Evolutionary conservation across 2,888 invertebrate genomes (phyloP).

Genomic region (Chrysodeixis includens): DNA sequence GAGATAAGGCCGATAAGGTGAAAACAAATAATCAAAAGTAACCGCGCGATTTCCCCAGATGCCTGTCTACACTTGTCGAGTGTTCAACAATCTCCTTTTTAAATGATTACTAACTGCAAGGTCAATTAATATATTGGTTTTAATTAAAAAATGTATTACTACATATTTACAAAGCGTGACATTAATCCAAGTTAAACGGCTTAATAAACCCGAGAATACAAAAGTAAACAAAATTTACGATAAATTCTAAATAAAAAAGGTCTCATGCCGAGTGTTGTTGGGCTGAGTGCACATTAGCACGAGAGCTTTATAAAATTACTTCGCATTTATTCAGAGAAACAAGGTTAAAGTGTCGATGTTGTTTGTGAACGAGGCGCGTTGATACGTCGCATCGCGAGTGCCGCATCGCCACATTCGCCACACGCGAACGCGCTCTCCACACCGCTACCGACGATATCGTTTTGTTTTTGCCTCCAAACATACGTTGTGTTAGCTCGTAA

Average conservation of each 20-base stretch:
- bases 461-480: conserved; percentile 74
- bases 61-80: conserved; percentile 43
- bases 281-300: conserved; percentile 44
- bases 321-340: conserved; percentile 39
- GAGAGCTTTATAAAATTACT: conserved; percentile 33
- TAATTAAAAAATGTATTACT: not conserved
- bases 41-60: conserved; percentile 22
- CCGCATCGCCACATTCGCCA: conserved; percentile 61
- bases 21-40: conserved; percentile 65
- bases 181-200: not conserved
- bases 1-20: conserved; percentile 59
- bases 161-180: not conserved
- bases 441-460: conserved; percentile 75
- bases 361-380: conserved; percentile 25
- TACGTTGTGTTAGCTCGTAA: conserved; percentile 70
- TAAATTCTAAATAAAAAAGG: conserved; percentile 7
- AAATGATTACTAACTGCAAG: not conserved
- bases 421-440: conserved; percentile 66
- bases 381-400: conserved; percentile 36
- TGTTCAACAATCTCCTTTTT: conserved; percentile 23
- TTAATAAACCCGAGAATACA: not conserved
- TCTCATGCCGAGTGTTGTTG: conserved; percentile 28
- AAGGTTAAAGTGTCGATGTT: conserved; percentile 44
- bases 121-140: not conserved
- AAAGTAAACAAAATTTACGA: not conserved